Evolutionary conservation across 2,888 invertebrate species (phyloP), one percentile per base, ranked within the genome.

Genomic region (Pristionchus japonicus): DNA sequence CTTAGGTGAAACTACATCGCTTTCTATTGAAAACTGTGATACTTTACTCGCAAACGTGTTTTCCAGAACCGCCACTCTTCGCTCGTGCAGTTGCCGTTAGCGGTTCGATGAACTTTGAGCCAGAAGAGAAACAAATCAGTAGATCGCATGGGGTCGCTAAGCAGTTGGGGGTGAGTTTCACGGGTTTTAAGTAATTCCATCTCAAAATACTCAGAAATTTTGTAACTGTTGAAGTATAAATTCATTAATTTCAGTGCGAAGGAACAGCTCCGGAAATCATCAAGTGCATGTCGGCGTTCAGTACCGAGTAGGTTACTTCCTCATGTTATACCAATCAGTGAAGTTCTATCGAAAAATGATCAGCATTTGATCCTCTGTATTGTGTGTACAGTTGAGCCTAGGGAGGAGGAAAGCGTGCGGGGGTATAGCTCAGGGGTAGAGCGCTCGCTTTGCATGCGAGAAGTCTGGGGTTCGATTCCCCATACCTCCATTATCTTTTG

Each of bases 391-490:
- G n/a, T n/a, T n/a, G n/a, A n/a, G n/a, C n/a, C n/a, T n/a, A n/a
- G n/a, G n/a, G n/a, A n/a, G n/a, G n/a, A n/a, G n/a, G n/a, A n/a
- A n/a, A n/a, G n/a, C n/a, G n/a, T n/a, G n/a, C 83, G 90, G 90
- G 90, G 90, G 89, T 91, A 90, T 91, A 91, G 91, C 91, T 91
- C 91, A 91, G 91, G 89, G 91, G 91, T 92, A 92, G 91, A 92
- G 91, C 91, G 91, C 91, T 91, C 91, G 90, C 91, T 92, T 92
- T 91, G 93, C 92, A 92, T 92, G 93, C 89, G 92, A 92, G 92
- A 92, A 91, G 92, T 91, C 92, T 90, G 92, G 92, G 92, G 92
- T 92, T 92, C 92, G 90, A 92, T 91, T 90, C 92, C 92, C 92
- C 91, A 91, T 91, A 90, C 92, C 91, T 92, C 92, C 91, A 91